phyloP scores from a whole-genome alignment of 2,113 vertebrate genomes.

The Paradisaea rubra region DNA sequence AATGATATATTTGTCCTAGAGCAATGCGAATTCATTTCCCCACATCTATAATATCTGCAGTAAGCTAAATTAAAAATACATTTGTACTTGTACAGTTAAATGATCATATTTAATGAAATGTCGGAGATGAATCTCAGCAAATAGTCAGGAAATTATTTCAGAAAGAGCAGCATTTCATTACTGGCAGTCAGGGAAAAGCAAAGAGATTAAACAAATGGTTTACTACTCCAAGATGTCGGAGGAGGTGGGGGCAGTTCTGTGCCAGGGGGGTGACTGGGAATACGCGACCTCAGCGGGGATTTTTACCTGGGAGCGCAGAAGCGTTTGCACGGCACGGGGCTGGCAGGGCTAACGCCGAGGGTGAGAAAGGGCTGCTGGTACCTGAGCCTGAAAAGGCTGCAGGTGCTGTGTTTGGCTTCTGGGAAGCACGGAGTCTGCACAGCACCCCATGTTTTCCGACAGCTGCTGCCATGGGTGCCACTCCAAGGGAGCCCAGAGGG shows the following conservation, averaged over 20 bases:
- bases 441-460: fast-evolving
- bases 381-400: not conserved
- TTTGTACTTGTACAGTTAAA: constrained; percentile 88
- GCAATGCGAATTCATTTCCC: constrained; percentile 81
- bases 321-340: fast-evolving
- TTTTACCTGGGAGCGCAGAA: fast-evolving
- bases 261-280: not conserved
- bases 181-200: constrained; percentile 68
- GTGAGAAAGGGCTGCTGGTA: not conserved
- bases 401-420: fast-evolving
- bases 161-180: constrained; percentile 77
- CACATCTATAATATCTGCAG: constrained; percentile 83
- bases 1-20: constrained; percentile 84
- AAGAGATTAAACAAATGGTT: constrained; percentile 75
- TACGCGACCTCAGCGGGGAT: not conserved
- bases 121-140: constrained; percentile 84
- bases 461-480: fast-evolving
- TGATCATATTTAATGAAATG: constrained; percentile 89
- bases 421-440: fast-evolving
- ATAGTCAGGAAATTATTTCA: constrained; percentile 83
- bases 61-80: constrained; percentile 88
- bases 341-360: fast-evolving
- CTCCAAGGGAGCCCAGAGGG: not conserved
- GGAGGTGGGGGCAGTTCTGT: not conserved
- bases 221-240: constrained; percentile 10